Evolutionary conservation across 2,888 invertebrate genomes (phyloP).

Genomic region (Drosophila recens): DNA sequence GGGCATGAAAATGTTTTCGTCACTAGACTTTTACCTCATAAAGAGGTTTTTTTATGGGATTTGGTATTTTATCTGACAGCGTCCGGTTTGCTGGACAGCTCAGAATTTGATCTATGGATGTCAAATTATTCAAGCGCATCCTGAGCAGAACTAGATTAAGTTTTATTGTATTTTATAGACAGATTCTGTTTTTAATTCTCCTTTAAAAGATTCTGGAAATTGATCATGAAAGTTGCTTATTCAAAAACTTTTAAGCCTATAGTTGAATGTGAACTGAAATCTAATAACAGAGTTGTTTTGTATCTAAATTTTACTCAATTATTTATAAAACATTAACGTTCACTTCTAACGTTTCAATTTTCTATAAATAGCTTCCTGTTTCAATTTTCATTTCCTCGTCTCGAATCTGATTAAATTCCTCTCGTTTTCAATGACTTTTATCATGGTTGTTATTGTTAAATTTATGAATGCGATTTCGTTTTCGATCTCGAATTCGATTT

Average conservation of each 20-base stretch:
- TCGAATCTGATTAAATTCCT: slow-evolving; percentile 1
- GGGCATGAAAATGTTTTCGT: no score
- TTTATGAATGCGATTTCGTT: slow-evolving; percentile 19
- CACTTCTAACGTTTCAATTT: not conserved
- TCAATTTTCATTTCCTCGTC: slow-evolving; percentile 6
- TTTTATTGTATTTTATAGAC: not conserved
- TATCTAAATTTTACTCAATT: not conserved
- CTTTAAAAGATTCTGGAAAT: no score
- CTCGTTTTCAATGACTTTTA: slow-evolving; percentile 1
- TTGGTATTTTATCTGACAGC: slow-evolving; percentile 3
- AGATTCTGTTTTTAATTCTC: no score
- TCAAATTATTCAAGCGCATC: slow-evolving; percentile 2
- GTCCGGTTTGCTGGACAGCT: slow-evolving; percentile 12
- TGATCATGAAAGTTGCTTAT: no score
- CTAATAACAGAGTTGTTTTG: not conserved
- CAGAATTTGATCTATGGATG: not conserved
- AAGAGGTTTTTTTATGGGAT: no score
- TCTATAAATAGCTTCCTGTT: slow-evolving; percentile 2
- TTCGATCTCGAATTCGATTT: slow-evolving; percentile 31
- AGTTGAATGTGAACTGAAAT: not conserved
- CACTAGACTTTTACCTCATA: no score
- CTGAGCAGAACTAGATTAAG: not conserved
- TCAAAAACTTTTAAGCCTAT: no score
- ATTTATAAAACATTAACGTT: not conserved
- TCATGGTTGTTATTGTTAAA: slow-evolving; percentile 7